phyloP scores from a whole-genome alignment of 2,888 invertebrate species.

The Amphipoea lucens region DNA sequence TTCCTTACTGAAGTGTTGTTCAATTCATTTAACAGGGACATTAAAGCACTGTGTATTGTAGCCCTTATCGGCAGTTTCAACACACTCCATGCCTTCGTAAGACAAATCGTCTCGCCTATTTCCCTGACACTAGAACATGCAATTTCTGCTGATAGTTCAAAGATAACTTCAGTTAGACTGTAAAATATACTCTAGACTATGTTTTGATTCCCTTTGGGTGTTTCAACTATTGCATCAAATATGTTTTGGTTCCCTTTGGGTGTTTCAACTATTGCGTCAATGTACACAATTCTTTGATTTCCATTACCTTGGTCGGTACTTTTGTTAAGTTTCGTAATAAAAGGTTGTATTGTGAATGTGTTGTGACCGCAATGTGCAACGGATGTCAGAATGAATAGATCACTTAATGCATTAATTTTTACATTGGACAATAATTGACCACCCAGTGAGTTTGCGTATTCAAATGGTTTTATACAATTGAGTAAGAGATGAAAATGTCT shows the following conservation, averaged over 20 bases:
- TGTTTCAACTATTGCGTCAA: conserved; percentile 37
- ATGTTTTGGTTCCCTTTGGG: conserved; percentile 68
- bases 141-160: conserved; percentile 78
- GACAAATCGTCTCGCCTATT: conserved; percentile 78
- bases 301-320: conserved; percentile 48
- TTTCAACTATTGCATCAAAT: conserved; percentile 37
- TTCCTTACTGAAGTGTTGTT: conserved; percentile 53
- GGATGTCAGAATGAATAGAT: conserved; percentile 52
- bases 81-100: conserved; percentile 74
- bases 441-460: conserved; percentile 32
- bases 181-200: conserved; percentile 67
- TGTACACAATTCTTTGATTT: conserved; percentile 41
- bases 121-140: conserved; percentile 75
- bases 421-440: conserved; percentile 41
- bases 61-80: conserved; percentile 65
- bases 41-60: conserved; percentile 57
- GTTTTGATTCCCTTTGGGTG: conserved; percentile 66
- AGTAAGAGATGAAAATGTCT: background rate
- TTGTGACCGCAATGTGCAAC: conserved; percentile 58
- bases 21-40: conserved; percentile 62
- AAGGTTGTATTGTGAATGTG: conserved; percentile 52
- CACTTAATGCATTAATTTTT: conserved; percentile 44
- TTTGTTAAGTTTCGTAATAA: conserved; percentile 54
- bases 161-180: conserved; percentile 73
- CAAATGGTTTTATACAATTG: conserved; percentile 23